A percentile compares a stretch with the other conserved stretches of the same genome.
Evolutionary conservation across 2,797 vertebrate species (phyloP).

Genomic region (Emydoidea blandingii): DNA sequence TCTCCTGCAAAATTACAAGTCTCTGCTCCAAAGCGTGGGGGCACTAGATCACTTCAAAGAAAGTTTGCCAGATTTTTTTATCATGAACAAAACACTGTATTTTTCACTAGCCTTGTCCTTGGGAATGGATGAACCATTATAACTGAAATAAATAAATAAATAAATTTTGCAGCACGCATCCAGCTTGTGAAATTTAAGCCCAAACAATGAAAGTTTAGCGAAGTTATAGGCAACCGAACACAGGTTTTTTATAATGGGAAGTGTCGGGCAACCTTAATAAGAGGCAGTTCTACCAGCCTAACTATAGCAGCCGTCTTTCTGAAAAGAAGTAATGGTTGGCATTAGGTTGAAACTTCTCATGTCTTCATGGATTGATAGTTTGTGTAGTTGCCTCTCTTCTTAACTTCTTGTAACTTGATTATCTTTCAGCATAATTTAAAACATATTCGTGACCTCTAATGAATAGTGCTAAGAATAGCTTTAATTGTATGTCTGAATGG

Average conservation of each 20-base stretch:
- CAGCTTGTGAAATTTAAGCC: background rate
- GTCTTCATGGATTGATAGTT: background rate
- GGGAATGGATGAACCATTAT: background rate
- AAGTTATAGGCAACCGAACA: background rate
- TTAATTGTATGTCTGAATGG: constrained; percentile 48
- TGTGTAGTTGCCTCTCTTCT: background rate
- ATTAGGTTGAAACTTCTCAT: background rate
- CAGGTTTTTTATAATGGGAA: background rate
- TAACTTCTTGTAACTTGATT: background rate
- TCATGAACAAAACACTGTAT: background rate
- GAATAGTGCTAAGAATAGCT: constrained; percentile 35
- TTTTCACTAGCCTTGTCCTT: background rate
- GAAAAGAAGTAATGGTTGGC: background rate
- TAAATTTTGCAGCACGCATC: background rate
- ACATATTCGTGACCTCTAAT: constrained; percentile 47
- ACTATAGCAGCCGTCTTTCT: background rate
- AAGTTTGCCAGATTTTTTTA: background rate
- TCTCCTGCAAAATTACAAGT: background rate
- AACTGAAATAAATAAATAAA: background rate
- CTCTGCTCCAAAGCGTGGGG: background rate
- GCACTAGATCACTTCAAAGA: background rate
- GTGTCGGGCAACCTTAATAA: background rate
- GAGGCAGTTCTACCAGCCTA: background rate
- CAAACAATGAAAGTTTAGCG: background rate
- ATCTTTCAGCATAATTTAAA: constrained; percentile 16